Evolutionary conservation across 1,140 invertebrate species (phyloP), one percentile per base, ranked within the genome.

Genomic region (Papilio xuthus): DNA sequence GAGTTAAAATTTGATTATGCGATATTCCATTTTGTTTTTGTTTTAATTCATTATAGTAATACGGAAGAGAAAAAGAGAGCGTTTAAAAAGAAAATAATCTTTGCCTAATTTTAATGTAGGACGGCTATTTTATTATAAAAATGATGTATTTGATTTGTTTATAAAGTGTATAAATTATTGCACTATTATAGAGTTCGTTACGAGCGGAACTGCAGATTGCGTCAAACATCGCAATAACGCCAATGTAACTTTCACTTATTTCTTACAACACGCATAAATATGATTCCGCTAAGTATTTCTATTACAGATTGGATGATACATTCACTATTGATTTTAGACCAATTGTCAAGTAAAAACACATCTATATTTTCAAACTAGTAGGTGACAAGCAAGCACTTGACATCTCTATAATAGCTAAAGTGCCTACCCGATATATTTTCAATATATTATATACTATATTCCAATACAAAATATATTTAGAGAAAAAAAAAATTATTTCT

Each of bases 181-280:
- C 12, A 13, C 10, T 60, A 60, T 32, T 12, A 32, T 67, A 28
- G 60, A 28, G 26, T 32, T 18, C 26, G 26, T 13, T 67, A 28
- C 4, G 6, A 15, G 23, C 2, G 15, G 32, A 23, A 26, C 41
- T 23, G 2, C 42, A 47, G 1, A 28, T 73, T 73, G 71, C 71
- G 71, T 73, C 71, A 73, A 73, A 28, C 37, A 44, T 73, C 23
- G 71, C 71, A 73, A 73, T 73, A 73, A 23, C 71, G 71, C 13
- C 71, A 23, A 12, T 1, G 42, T 73, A 2, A 73, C 71, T 73
- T 73, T 73, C 71, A 73, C 71, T 73, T 73, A 44, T 7, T 70
- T 67, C 60, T 67, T 67, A 67, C 26, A 67, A 67, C 60, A 67
- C 13, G 60, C 9, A 20, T 23, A 23, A 60, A 60, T 26, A 12